Evolutionary conservation across 2,113 vertebrate species (phyloP).

Genomic region (Chaetodon auriga): DNA sequence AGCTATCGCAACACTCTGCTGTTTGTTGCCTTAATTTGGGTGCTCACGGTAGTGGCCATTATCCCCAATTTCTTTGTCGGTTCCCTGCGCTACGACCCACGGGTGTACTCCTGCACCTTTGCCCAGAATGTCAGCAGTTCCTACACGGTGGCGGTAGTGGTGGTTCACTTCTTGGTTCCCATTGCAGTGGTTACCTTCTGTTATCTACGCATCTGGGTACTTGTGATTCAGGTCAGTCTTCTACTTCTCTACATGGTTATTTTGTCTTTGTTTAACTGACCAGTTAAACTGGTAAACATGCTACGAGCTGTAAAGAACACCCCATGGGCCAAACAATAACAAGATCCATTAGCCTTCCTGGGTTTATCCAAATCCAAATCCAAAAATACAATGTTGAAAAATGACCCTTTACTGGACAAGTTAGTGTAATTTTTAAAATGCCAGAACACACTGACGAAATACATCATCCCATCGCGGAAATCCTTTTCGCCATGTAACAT

Average conservation of each 20-base stretch:
- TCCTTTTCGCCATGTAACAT: slow-evolving; percentile 9
- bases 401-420: not conserved
- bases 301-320: slow-evolving; percentile 3
- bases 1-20: slow-evolving; percentile 88
- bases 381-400: not conserved
- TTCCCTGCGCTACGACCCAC: slow-evolving; percentile 90
- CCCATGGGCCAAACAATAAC: not conserved
- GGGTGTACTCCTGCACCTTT: slow-evolving; percentile 93
- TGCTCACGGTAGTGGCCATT: slow-evolving; percentile 87
- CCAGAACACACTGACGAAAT: slow-evolving; percentile 24
- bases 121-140: slow-evolving; percentile 89
- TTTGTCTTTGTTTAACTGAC: not conserved
- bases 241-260: not conserved
- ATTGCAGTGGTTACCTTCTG: slow-evolving; percentile 92
- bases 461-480: slow-evolving; percentile 5
- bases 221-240: slow-evolving; percentile 88
- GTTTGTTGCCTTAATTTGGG: slow-evolving; percentile 86
- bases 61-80: slow-evolving; percentile 92
- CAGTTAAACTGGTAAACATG: not conserved
- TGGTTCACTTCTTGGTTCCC: slow-evolving; percentile 93
- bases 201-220: slow-evolving; percentile 92
- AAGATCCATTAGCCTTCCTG: not conserved
- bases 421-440: slow-evolving; percentile 24
- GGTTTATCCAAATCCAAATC: not conserved
- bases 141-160: slow-evolving; percentile 89